Conservation (phyloP, 2,797 vertebrate genomes). For the Neomorphus geoffroyi region DNA sequence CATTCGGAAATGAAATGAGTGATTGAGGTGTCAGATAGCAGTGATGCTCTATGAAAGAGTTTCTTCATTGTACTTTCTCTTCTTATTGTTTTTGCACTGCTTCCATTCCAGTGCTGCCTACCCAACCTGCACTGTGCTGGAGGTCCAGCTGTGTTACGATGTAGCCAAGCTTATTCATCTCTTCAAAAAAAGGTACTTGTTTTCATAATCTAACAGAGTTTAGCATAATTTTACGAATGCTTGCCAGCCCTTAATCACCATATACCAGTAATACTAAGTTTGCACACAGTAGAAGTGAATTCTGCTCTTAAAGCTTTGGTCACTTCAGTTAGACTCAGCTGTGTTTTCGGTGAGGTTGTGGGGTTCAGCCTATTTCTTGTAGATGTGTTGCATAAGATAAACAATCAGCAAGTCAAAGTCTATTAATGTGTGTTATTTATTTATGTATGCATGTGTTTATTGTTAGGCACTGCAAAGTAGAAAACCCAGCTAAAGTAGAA, state of each 20-base stretch:
- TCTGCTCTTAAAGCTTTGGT: background rate
- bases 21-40: background rate
- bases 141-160: constrained; percentile 87
- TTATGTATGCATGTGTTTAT: background rate
- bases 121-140: constrained; percentile 83
- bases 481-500: background rate
- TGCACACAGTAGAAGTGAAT: background rate
- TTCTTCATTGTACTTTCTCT: background rate
- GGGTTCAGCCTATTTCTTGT: background rate
- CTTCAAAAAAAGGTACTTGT: constrained; percentile 83
- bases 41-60: background rate
- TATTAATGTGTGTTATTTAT: background rate
- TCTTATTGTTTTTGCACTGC: background rate
- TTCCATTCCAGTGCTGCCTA: constrained; percentile 86
- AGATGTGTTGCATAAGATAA: background rate
- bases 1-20: background rate
- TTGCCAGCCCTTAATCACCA: background rate
- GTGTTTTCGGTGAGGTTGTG: background rate
- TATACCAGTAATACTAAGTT: background rate
- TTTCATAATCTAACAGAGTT: background rate
- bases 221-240: background rate
- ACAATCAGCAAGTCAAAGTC: no score
- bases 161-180: constrained; percentile 87
- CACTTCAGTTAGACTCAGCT: background rate
- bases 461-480: background rate